Percentiles rank a stretch among this genome's conserved stretches.
phyloP scores from a whole-genome alignment of 1,140 invertebrate species.

The Macrosteles quadrilineatus region DNA sequence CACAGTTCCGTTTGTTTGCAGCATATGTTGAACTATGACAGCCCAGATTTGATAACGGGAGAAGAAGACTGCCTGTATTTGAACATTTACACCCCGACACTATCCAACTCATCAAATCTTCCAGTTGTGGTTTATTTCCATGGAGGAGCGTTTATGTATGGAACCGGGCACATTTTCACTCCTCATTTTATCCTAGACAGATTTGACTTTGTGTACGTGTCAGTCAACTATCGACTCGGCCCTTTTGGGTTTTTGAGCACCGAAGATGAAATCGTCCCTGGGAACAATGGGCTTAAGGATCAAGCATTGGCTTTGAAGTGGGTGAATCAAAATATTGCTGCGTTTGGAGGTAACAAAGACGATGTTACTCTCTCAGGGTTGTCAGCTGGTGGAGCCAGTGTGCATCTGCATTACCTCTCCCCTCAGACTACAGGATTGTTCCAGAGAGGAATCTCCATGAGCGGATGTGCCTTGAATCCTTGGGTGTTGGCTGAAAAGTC shows the following conservation, averaged over 20 bases:
- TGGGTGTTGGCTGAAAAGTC: conserved; percentile 71
- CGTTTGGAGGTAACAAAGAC: conserved; percentile 33
- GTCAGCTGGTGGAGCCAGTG: conserved; percentile 33
- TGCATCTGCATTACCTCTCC: conserved; percentile 34
- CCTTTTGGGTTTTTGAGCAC: conserved; percentile 39
- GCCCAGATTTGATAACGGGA: not conserved
- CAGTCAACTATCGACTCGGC: conserved; percentile 66
- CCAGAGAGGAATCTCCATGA: conserved; percentile 72
- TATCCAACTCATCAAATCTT: not conserved
- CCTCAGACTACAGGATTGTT: conserved; percentile 33
- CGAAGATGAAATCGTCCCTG: conserved; percentile 35
- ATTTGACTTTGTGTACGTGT: conserved; percentile 64
- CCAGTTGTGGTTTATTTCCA: conserved; percentile 55
- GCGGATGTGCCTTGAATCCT: conserved; percentile 69
- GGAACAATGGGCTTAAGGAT: conserved; percentile 39
- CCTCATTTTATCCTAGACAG: conserved; percentile 50
- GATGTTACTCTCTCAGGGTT: conserved; percentile 32
- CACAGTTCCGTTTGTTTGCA: not conserved
- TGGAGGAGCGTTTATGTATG: conserved; percentile 51
- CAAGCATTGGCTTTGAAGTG: conserved; percentile 35
- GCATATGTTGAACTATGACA: not conserved
- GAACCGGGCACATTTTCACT: conserved; percentile 48
- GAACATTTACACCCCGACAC: conserved; percentile 23
- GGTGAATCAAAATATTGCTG: conserved; percentile 35
- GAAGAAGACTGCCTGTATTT: conserved; percentile 32